A percentile compares a stretch with the other conserved stretches of the same genome.
These are phyloP conservation scores for Diplazon laetatorius DNA, from an alignment of 2,888 invertebrate species.

Conservation along the genomic window DNA sequence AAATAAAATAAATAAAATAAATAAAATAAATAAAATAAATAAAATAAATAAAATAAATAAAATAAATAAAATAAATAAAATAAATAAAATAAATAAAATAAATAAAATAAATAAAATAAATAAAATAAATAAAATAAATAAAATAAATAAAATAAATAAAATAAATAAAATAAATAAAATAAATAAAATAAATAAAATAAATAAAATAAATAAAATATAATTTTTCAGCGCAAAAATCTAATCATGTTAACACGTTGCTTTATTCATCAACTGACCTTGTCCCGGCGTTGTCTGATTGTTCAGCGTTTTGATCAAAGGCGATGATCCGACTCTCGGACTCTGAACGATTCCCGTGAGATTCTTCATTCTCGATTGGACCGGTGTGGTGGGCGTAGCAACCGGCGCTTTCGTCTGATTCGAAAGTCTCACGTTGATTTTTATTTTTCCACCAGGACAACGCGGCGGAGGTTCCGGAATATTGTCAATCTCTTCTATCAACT, in stretches of 20 bases:
- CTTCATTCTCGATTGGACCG: constrained; percentile 76
- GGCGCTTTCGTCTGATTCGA: constrained; percentile 79
- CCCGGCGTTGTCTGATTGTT: constrained; percentile 75
- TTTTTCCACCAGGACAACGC: constrained; percentile 86
- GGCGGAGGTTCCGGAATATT: constrained; percentile 85
- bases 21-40: too few species aligned
- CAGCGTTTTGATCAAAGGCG: constrained; percentile 80
- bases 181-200: too few species aligned
- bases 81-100: too few species aligned
- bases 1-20: background rate
- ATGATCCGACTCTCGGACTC: constrained; percentile 80
- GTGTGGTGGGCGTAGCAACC: constrained; percentile 67
- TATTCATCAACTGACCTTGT: constrained; percentile 73
- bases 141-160: too few species aligned
- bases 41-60: too few species aligned
- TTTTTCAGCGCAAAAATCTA: too few species aligned
- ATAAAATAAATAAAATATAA: too few species aligned
- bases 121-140: too few species aligned
- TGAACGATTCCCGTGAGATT: constrained; percentile 78
- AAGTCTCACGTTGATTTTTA: constrained; percentile 85
- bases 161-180: too few species aligned
- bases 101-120: too few species aligned
- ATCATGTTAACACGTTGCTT: background rate
- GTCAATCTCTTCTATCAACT: constrained; percentile 89
- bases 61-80: too few species aligned